phyloP scores from a whole-genome alignment of 2,797 vertebrate genomes.

The Neopelma chrysocephalum region DNA sequence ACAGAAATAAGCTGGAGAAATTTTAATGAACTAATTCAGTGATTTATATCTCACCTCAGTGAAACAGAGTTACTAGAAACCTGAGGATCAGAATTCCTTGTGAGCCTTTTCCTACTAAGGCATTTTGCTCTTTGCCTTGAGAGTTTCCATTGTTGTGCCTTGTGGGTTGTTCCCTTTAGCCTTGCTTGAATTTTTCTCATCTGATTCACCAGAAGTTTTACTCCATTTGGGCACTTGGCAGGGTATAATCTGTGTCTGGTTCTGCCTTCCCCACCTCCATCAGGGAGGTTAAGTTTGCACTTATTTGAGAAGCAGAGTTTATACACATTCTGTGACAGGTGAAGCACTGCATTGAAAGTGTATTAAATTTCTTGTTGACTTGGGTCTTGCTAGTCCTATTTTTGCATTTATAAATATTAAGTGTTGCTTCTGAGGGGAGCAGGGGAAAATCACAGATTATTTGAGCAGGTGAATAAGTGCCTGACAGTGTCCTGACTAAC shows the following conservation, averaged over 20 bases:
- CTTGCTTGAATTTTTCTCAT: not conserved
- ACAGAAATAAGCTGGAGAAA: not conserved
- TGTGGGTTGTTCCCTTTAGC: not conserved
- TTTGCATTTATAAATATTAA: constrained; percentile 31
- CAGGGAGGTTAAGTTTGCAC: not conserved
- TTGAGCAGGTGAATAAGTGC: constrained; percentile 7
- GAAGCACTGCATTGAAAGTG: not conserved
- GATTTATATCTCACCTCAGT: not conserved
- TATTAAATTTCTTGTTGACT: not conserved
- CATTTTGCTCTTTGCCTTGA: not conserved
- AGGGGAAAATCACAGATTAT: not conserved
- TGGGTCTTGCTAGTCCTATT: not conserved
- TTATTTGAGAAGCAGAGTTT: not conserved
- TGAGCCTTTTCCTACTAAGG: constrained; percentile 18
- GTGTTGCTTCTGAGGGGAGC: not conserved
- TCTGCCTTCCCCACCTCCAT: not conserved
- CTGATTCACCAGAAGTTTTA: not conserved
- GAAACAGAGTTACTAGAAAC: not conserved
- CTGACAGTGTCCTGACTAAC: constrained; percentile 39
- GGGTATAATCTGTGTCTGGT: not conserved
- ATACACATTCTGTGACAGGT: not conserved
- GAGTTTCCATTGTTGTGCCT: not conserved
- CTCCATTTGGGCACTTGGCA: not conserved
- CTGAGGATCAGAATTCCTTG: not conserved
- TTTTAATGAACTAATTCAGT: not conserved